phyloP scores from a whole-genome alignment of 2,797 vertebrate genomes.

The Toxotes lorentzi region DNA sequence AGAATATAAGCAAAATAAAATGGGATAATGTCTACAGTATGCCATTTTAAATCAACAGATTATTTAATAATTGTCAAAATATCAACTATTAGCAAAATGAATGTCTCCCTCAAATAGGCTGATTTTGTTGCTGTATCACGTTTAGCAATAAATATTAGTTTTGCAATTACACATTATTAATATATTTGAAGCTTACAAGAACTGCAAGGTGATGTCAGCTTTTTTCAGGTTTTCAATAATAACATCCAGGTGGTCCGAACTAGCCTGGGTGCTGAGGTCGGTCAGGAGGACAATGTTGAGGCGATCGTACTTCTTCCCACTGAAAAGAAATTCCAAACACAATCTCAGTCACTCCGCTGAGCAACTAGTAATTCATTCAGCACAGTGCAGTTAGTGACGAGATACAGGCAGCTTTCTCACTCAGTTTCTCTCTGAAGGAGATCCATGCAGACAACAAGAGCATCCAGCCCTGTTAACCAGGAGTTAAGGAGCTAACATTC shows the following conservation, averaged over 20 bases:
- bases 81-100: neutral
- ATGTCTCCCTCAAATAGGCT: neutral
- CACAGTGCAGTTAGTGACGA: neutral
- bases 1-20: neutral
- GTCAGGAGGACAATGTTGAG: constrained; percentile 92
- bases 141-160: neutral
- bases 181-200: constrained; percentile 89
- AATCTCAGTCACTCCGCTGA: neutral
- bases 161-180: neutral
- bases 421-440: constrained; percentile 90
- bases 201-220: constrained; percentile 90
- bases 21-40: neutral
- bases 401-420: constrained; percentile 83
- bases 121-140: neutral
- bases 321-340: constrained; percentile 70
- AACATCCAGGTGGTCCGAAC: constrained; percentile 89
- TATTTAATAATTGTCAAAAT: neutral
- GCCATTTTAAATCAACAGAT: neutral
- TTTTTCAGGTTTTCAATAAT: constrained; percentile 91
- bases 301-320: constrained; percentile 92
- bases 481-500: constrained; percentile 58
- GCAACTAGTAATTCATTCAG: neutral
- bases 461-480: constrained; percentile 91
- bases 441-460: constrained; percentile 97
- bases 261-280: constrained; percentile 89